Percentiles rank a stretch among this genome's conserved stretches.
These are phyloP conservation scores for Plemyria rubiginata DNA, from an alignment of 2,888 invertebrate species.

Conservation along the genomic window DNA sequence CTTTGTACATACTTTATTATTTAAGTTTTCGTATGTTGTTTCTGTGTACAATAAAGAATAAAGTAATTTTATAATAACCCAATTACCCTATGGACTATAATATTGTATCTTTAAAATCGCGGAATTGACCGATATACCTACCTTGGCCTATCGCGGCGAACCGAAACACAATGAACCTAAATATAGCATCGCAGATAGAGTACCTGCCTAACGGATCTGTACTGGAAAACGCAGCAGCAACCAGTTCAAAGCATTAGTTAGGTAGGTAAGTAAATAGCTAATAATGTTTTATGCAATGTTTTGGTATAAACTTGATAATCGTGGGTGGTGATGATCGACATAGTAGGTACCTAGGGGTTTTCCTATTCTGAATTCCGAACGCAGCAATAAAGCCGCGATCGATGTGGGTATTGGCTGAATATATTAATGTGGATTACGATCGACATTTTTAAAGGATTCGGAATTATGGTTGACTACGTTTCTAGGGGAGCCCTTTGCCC, in stretches of 20 bases:
- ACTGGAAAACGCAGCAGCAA: conserved; percentile 57
- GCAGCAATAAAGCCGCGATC: too few species aligned
- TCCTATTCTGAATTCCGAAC: background rate
- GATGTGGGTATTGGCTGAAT: too few species aligned
- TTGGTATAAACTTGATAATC: conserved; percentile 25
- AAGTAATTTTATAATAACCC: too few species aligned
- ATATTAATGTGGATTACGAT: too few species aligned
- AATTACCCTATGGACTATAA: too few species aligned
- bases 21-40: too few species aligned
- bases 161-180: conserved; percentile 79
- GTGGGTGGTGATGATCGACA: conserved; percentile 17
- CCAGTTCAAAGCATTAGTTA: conserved; percentile 54
- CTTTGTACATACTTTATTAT: too few species aligned
- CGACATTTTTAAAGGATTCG: too few species aligned
- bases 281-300: conserved; percentile 39
- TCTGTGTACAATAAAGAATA: too few species aligned
- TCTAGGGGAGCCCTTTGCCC: too few species aligned
- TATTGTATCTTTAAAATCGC: conserved; percentile 31
- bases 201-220: conserved; percentile 58
- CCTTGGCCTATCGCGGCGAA: conserved; percentile 54
- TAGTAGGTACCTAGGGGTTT: background rate
- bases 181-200: conserved; percentile 75
- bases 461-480: too few species aligned
- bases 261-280: conserved; percentile 16
- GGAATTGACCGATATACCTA: conserved; percentile 58